Base-by-base conservation (phyloP, 2,888 invertebrate genomes). In the Diaperis boleti region DNA sequence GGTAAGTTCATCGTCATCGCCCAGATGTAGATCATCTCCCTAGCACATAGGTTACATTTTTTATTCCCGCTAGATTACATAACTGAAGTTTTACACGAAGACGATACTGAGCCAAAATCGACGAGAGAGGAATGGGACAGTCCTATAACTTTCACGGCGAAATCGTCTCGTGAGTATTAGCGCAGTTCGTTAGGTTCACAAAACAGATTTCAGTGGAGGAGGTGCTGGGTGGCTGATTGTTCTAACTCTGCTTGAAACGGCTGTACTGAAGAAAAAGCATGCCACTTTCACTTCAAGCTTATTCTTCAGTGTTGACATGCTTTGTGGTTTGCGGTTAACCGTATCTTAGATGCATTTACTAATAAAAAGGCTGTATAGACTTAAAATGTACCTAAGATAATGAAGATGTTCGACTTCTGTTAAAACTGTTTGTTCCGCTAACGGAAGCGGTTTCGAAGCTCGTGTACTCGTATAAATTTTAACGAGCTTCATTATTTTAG, bases 71-170 rank as follows among this genome's bases (percentile, higher is more conserved):
- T 84, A 92, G 93, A 93, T 85, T 93, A 93, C 84, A 91, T 92
- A 82, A 91, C 91, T 79, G 92, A 92, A 81, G 92, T 92, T 67
- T 85, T 93, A 65, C 90, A 90, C 80, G 89, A 89, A 81, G 64
- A 64, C 31, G 87, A 86, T 44, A 82, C 83, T 7, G 84, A 82
- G 69, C 85, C 85, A 2, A 85, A 85, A 69, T 85, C 87, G 47
- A 84, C 82, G 65, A 85, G 83, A 70, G 89, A 89, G 70, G 94
- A 94, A 76, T 89, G 89, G 89, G 94, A 94, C 79, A 91, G 91
- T 82, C 93, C 93, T 76, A 92, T 95, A 72, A 94, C 92, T 68
- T 95, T 95, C 81, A 94, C 94, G 74, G 95, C 94, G 65, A 91
- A 92, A 84, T 90, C 92, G 80, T 91, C 90, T 82, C 92, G 94